Base-by-base conservation (phyloP, 2,113 vertebrate genomes). In the Urocynchramus pylzowi region DNA sequence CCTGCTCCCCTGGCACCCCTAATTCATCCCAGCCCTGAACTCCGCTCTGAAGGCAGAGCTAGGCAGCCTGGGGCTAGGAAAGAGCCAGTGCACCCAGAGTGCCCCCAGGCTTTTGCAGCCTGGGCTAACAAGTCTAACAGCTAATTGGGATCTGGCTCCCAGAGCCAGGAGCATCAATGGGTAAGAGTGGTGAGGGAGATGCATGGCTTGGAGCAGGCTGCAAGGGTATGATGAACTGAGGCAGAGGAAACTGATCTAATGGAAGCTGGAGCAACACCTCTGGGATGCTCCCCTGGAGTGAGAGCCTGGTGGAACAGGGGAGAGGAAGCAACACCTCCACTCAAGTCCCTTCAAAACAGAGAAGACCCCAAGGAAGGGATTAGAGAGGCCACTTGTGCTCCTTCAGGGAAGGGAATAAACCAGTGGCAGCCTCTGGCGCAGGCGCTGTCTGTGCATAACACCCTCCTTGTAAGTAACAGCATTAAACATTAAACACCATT, bases 401-500 rank as follows among this genome's bases (percentile, higher is more conserved):
- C 79, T 57, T 50, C 0, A 0, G 61, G 42, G 28, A 75, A 35
- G 42, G 80, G 52, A 69, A 37, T 53, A 49, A 90, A 50, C 37
- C 18, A 70, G 56, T 3, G 3, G 30, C 20, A 24, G 60, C 50
- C 71, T 30, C 44, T 1, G 5, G 50, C 3, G 1, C 63, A 85
- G 10, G 47, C 7, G 2, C 84, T 74, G 56, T 69, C 49, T 27
- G 2, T 35, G 79, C 10, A 0, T 49, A 47, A 70, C 1, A 2
- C 50, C 57, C 41, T 85, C 54, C 89, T 88, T 84, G 19, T 69
- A 86, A 93, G 79, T 30, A 84, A 74, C 60, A 56, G 79, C 92
- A 95, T 96, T 93, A 93, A 97, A 95, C 71, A 84, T 92, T 96
- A 95, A 96, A 59, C 52, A 64, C 26, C 12, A 13, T 97, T 95